These are phyloP conservation scores for Triops longicaudatus DNA, from an alignment of 1,140 invertebrate species.

Conservation along the genomic window DNA sequence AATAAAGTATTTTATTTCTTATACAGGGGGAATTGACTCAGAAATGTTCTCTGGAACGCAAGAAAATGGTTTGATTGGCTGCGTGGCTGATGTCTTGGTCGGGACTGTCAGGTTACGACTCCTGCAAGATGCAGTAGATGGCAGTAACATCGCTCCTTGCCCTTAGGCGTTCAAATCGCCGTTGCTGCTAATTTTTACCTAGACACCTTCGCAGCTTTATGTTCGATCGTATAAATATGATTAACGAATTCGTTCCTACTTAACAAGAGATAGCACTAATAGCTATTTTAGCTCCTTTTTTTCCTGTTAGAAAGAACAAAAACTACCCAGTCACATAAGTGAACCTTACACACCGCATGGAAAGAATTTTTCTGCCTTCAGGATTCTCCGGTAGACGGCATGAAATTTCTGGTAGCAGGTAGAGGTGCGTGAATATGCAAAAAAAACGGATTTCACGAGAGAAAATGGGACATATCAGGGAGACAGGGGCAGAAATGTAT, in stretches of 20 bases:
- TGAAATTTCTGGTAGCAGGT: neutral
- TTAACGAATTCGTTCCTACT: neutral
- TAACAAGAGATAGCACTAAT: too few species aligned
- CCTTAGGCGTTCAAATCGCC: neutral
- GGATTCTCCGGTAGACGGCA: neutral
- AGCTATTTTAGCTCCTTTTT: too few species aligned
- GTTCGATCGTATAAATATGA: neutral
- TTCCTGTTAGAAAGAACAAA: too few species aligned
- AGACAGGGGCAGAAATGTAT: neutral
- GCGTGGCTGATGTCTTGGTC: neutral
- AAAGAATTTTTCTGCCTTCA: neutral
- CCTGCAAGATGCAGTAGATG: neutral
- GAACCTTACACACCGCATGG: neutral
- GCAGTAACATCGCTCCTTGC: slow-evolving; percentile 1
- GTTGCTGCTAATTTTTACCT: neutral
- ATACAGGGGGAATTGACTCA: neutral
- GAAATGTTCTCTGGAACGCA: neutral
- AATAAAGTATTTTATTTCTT: neutral
- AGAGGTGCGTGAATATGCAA: slow-evolving; percentile 5
- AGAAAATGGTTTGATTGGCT: neutral
- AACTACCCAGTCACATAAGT: neutral
- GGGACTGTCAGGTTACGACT: neutral
- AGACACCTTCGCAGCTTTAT: neutral
- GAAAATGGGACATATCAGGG: neutral
- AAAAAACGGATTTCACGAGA: neutral